A percentile compares a stretch with the other conserved stretches of the same genome.
Evolutionary conservation across 2,113 vertebrate genomes (phyloP).

Genomic region (Epinephelus moara): DNA sequence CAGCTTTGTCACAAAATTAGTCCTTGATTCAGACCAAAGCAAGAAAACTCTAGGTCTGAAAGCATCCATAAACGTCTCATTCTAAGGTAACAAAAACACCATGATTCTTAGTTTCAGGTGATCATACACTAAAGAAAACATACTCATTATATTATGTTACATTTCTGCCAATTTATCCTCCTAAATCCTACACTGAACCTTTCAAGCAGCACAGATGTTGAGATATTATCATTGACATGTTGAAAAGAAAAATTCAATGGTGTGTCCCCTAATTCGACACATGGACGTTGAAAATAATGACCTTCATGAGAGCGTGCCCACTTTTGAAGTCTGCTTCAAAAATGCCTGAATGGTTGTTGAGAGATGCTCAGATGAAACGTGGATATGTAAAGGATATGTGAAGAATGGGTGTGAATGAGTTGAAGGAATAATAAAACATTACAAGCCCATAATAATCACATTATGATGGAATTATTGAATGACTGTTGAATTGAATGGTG

Average conservation of each 20-base stretch:
- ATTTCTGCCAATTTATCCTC: no score
- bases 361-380: conserved; percentile 52
- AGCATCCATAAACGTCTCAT: no score
- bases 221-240: neutral
- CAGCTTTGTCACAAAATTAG: no score
- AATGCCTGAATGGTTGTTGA: conserved; percentile 53
- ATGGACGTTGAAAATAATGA: conserved; percentile 40
- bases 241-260: neutral
- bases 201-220: conserved; percentile 4
- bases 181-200: no score
- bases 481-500: neutral
- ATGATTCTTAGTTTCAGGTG: no score
- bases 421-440: conserved; percentile 13
- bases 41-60: no score
- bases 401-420: conserved; percentile 34
- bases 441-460: conserved; percentile 26
- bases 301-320: conserved; percentile 34
- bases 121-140: no score
- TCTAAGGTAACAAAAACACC: no score
- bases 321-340: conserved; percentile 78
- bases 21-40: no score
- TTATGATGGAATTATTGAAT: conserved; percentile 25
- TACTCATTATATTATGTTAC: no score
- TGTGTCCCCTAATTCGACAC: conserved; percentile 20
- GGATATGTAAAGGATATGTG: conserved; percentile 47